Percentiles rank a stretch among this genome's conserved stretches.
phyloP scores from a whole-genome alignment of 1,140 invertebrate genomes.

The Drosophila nannoptera region DNA sequence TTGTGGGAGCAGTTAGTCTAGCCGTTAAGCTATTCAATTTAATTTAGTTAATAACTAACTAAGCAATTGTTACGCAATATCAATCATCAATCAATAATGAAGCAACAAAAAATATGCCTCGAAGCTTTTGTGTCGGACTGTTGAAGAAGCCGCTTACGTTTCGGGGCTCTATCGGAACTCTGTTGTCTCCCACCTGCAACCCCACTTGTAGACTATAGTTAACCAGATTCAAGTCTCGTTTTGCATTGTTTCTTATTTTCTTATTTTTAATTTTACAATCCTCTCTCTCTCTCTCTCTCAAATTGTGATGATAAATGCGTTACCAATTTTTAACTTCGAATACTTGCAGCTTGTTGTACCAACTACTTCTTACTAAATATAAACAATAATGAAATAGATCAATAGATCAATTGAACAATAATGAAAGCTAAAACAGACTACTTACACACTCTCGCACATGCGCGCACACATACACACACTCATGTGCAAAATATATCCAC shows the following conservation, averaged over 20 bases:
- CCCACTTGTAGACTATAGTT: slow-evolving; percentile 5
- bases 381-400: slow-evolving; percentile 46
- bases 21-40: slow-evolving; percentile 34
- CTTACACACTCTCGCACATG: slow-evolving; percentile 48
- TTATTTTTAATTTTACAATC: background rate
- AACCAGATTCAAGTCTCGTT: slow-evolving; percentile 14
- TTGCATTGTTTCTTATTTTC: slow-evolving; percentile 26
- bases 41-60: slow-evolving; percentile 35
- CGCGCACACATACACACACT: slow-evolving; percentile 10
- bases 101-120: slow-evolving; percentile 11
- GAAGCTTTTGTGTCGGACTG: too few relatives aligned
- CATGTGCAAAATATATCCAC: background rate
- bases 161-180: background rate
- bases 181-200: too few relatives aligned
- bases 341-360: slow-evolving; percentile 77
- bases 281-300: too few relatives aligned
- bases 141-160: too few relatives aligned
- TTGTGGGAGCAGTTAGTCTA: slow-evolving; percentile 23
- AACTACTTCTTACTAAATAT: slow-evolving; percentile 74
- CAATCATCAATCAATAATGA: slow-evolving; percentile 18
- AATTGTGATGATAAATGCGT: slow-evolving; percentile 53
- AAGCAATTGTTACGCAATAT: slow-evolving; percentile 33
- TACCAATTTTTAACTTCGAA: slow-evolving; percentile 61
- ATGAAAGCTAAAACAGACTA: slow-evolving; percentile 47
- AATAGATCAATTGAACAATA: slow-evolving; percentile 47